Evolutionary conservation across 2,797 vertebrate genomes (phyloP).

Genomic region (Antrozous pallidus): DNA sequence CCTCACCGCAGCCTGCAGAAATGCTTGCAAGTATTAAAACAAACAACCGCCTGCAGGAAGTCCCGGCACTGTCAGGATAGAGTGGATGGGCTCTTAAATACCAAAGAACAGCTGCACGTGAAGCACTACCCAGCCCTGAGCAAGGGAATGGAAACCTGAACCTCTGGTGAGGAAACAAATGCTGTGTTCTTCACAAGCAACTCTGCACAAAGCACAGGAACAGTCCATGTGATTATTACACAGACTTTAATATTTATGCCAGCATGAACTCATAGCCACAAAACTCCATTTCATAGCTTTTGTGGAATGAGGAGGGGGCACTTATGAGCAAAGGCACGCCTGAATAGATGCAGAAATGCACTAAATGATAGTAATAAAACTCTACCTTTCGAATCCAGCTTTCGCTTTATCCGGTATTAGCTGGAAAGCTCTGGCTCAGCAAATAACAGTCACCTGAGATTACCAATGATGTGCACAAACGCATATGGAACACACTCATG

Average conservation of each 20-base stretch:
- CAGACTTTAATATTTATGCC: slow-evolving; percentile 57
- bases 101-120: background rate
- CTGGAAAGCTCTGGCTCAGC: slow-evolving; percentile 55
- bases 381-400: background rate
- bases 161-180: background rate
- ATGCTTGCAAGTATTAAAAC: background rate
- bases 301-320: slow-evolving; percentile 36
- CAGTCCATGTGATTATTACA: background rate
- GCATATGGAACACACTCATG: background rate
- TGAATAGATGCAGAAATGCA: background rate
- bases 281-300: slow-evolving; percentile 24
- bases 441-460: slow-evolving; percentile 16
- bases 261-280: slow-evolving; percentile 11
- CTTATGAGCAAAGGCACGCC: slow-evolving; percentile 33
- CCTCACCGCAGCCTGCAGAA: background rate
- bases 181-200: background rate
- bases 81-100: background rate
- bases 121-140: background rate
- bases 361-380: slow-evolving; percentile 13
- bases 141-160: background rate
- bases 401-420: background rate
- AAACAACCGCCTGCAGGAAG: background rate
- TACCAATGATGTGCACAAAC: background rate
- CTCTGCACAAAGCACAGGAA: background rate
- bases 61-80: background rate